These are phyloP conservation scores for Leptocoma aspasia DNA, from an alignment of 2,113 vertebrate species.

Conservation along the genomic window DNA sequence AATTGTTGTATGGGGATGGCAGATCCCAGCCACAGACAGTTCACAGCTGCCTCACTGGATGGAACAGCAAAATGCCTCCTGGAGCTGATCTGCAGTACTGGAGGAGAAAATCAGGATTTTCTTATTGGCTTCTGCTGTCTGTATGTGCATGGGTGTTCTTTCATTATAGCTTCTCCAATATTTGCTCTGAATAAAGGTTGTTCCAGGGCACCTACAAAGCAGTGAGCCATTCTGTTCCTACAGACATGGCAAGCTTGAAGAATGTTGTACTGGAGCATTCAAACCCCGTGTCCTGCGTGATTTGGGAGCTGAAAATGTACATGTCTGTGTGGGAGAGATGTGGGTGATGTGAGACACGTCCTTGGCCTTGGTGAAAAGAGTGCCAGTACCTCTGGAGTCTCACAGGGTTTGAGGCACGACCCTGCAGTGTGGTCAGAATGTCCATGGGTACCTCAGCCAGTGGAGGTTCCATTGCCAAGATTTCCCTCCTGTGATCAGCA, in stretches of 20 bases:
- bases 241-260: background rate
- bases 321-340: background rate
- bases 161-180: background rate
- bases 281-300: accelerated
- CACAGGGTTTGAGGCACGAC: background rate
- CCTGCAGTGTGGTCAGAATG: background rate
- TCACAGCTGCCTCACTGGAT: background rate
- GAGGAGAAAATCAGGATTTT: background rate
- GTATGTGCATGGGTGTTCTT: background rate
- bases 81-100: background rate
- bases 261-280: background rate
- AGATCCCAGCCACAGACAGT: background rate
- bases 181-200: background rate
- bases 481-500: background rate
- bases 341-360: background rate
- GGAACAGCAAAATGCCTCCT: background rate
- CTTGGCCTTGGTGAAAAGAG: background rate
- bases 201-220: background rate
- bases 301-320: background rate
- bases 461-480: background rate
- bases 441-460: background rate
- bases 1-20: background rate
- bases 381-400: background rate
- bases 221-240: background rate
- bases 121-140: background rate